Percentiles rank a stretch among this genome's conserved stretches.
These are phyloP conservation scores for Salarias fasciatus DNA, from an alignment of 2,797 vertebrate species.

Conservation along the genomic window DNA sequence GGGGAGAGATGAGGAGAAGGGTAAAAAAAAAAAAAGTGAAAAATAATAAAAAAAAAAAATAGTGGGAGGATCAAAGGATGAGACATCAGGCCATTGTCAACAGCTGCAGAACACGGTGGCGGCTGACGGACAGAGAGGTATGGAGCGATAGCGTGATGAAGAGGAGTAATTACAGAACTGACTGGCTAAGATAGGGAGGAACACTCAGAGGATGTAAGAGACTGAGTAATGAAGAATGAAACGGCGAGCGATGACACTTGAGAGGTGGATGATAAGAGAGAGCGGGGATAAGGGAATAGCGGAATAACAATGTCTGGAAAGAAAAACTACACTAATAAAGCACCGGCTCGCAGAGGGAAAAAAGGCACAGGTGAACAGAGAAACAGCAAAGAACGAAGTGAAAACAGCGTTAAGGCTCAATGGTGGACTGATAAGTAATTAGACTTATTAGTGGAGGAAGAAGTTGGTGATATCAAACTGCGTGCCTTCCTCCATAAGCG, in stretches of 20 bases:
- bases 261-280: conserved; percentile 62
- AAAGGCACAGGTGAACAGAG: background rate
- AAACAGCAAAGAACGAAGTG: conserved; percentile 10
- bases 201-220: conserved; percentile 41
- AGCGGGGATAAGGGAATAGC: conserved; percentile 40
- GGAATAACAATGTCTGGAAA: conserved; percentile 51
- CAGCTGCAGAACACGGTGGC: conserved; percentile 8
- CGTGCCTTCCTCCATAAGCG: no score
- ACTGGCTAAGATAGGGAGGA: conserved; percentile 58
- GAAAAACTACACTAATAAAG: conserved; percentile 50
- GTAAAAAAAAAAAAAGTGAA: no score
- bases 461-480: background rate
- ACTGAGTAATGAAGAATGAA: conserved; percentile 65
- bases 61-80: conserved; percentile 33
- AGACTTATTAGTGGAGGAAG: conserved; percentile 24
- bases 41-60: background rate
- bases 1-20: no score
- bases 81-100: conserved; percentile 40
- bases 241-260: conserved; percentile 57
- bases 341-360: background rate
- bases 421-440: conserved; percentile 48
- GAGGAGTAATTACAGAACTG: conserved; percentile 59
- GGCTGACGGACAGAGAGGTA: conserved; percentile 51
- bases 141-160: conserved; percentile 48
- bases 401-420: conserved; percentile 20